These are phyloP conservation scores for Mareca penelope DNA, from an alignment of 2,797 vertebrate species.

Conservation along the genomic window DNA sequence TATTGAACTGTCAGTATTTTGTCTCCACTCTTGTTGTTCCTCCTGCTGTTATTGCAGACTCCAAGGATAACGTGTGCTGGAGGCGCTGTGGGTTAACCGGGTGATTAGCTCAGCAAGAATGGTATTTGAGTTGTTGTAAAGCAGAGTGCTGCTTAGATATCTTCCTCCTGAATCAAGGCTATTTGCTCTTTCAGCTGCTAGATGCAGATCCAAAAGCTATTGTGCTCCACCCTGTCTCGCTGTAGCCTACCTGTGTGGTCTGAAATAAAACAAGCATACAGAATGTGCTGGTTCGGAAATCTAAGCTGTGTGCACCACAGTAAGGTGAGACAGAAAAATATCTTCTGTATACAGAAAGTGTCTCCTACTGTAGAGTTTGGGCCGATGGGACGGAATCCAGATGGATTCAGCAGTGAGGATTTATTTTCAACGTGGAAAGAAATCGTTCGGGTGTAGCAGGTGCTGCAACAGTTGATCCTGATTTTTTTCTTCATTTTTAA, in stretches of 20 bases:
- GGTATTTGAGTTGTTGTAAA: slow-evolving; percentile 9
- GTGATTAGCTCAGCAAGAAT: slow-evolving; percentile 21
- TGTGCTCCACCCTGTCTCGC: neutral
- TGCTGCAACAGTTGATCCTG: neutral
- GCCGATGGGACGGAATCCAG: neutral
- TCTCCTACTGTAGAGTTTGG: neutral
- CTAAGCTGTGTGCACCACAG: neutral
- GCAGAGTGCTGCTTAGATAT: neutral
- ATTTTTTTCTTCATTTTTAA: neutral
- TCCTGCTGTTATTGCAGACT: neutral
- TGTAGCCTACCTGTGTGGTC: neutral
- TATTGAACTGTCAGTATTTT: neutral
- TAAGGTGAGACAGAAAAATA: neutral
- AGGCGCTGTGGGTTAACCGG: neutral
- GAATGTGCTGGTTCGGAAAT: neutral
- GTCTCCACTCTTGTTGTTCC: neutral
- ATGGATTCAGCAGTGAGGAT: neutral
- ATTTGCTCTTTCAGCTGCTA: slow-evolving; percentile 24
- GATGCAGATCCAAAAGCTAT: neutral
- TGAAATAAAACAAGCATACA: neutral
- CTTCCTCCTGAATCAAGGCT: neutral
- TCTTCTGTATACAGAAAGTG: neutral
- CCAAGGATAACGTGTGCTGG: neutral
- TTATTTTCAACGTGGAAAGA: neutral
- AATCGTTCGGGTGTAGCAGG: neutral